Percentiles rank a stretch among this genome's conserved stretches.
phyloP scores from a whole-genome alignment of 2,888 invertebrate species.

The Bellardia pandia region DNA sequence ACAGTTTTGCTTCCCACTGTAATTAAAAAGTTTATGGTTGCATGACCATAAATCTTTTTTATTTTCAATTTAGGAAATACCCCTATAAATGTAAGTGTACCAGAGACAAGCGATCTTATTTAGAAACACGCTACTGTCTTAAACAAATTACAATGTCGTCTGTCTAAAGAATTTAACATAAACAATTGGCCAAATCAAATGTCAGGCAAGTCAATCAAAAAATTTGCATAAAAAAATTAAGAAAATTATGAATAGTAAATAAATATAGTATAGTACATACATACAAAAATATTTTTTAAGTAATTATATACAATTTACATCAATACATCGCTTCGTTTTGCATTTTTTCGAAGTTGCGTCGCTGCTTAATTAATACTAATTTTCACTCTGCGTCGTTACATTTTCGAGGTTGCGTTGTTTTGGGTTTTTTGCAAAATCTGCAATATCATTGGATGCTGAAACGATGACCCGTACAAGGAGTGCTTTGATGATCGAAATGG shows the following conservation, averaged over 20 bases:
- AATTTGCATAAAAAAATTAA: slow-evolving; percentile 22
- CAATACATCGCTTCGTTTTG: too few species aligned
- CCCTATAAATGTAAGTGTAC: slow-evolving; percentile 1
- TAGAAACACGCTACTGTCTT: not conserved
- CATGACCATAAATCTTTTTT: slow-evolving; percentile 36
- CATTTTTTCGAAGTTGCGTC: too few species aligned
- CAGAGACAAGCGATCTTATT: not conserved
- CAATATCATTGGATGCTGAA: too few species aligned
- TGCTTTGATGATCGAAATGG: too few species aligned
- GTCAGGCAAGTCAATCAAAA: slow-evolving; percentile 50
- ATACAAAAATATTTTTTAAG: too few species aligned
- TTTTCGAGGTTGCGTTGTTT: too few species aligned
- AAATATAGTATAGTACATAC: not conserved
- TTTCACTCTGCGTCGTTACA: too few species aligned
- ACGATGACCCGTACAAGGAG: too few species aligned
- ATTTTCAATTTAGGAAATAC: not conserved
- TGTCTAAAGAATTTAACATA: not conserved
- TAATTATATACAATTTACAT: not conserved
- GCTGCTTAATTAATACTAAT: too few species aligned
- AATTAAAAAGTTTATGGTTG: not conserved
- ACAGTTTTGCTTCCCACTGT: too few species aligned
- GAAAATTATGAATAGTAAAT: not conserved
- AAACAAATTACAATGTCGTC: not conserved
- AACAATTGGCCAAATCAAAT: slow-evolving; percentile 32
- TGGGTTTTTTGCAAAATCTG: too few species aligned